phyloP scores from a whole-genome alignment of 2,797 vertebrate species.

The Poecilia velifera region DNA sequence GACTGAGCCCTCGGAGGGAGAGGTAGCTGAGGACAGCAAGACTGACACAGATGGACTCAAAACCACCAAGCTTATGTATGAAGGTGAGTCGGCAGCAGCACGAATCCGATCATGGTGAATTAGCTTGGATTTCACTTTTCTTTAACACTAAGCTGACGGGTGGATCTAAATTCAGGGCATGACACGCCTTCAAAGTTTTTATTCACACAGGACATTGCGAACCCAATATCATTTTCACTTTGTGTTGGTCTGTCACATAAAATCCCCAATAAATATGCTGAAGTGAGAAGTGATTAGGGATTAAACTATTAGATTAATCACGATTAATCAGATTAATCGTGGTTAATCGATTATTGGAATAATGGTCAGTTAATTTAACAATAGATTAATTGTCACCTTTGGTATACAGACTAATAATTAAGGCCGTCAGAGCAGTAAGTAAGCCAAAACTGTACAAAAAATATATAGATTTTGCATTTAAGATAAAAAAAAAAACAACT shows the following conservation, averaged over 20 bases:
- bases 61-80: conserved; percentile 94
- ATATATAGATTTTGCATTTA: too few relatives aligned
- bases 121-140: not conserved
- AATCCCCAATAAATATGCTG: not conserved
- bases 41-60: conserved; percentile 84
- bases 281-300: not conserved
- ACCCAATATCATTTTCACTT: not conserved
- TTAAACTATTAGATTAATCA: too few relatives aligned
- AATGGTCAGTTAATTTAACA: too few relatives aligned
- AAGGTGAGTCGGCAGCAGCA: conserved; percentile 80
- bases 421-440: too few relatives aligned
- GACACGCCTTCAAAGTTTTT: not conserved
- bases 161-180: not conserved
- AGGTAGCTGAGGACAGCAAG: conserved; percentile 89
- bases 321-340: too few relatives aligned
- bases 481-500: too few relatives aligned
- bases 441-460: too few relatives aligned
- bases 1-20: conserved; percentile 84
- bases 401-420: too few relatives aligned
- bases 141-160: not conserved
- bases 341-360: too few relatives aligned
- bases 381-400: too few relatives aligned
- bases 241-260: not conserved
- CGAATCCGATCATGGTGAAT: not conserved
- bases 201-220: not conserved